Base-by-base conservation (phyloP, 1,140 invertebrate species). In the Tetranychus cinnabarinus region DNA sequence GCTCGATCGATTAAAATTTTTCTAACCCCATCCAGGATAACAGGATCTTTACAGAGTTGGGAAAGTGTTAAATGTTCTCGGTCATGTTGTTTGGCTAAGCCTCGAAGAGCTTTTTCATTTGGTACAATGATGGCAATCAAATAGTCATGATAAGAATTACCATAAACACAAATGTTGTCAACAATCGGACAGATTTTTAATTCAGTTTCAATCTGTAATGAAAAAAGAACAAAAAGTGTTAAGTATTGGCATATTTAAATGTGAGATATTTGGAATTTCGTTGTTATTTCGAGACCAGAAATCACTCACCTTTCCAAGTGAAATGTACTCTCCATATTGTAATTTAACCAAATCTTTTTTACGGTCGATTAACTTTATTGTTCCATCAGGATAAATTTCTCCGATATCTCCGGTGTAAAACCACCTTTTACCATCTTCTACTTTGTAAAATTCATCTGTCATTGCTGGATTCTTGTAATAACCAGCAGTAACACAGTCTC, bases 301-400 rank as follows among this genome's bases (percentile, higher is more conserved):
- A 52, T 10, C 7, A 36, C 58, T 46, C 50, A 63, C 62, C 46
- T 64, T 64, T 60, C 63, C 61, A 3, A 64, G 45, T 45, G 61
- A 62, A 23, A 64, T 62, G 50, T 64, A 64, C 50, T 64, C 63
- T 23, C 63, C 63, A 48, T 58, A 62, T 60, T 62, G 60, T 7
- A 97, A 75, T 75, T 98, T 98, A 7, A 98, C 88, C 62, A 98
- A 77, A 76, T 97, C 93, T 74, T 98, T 98, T 75, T 96, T 97
- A 62, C 93, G 86, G 52, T 68, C 66, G 69, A 97, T 96, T 68
- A 98, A 95, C 77, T 86, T 88, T 48, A 98, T 81, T 67, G 82
- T 84, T 45, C 95, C 95, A 75, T 97, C 91, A 34, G 78, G 73
- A 58, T 92, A 83, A 64, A 96, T 76, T 77, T 95, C 87, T 3